Conservation (phyloP, 2,888 invertebrate species). For the Periphyllus acericola region DNA sequence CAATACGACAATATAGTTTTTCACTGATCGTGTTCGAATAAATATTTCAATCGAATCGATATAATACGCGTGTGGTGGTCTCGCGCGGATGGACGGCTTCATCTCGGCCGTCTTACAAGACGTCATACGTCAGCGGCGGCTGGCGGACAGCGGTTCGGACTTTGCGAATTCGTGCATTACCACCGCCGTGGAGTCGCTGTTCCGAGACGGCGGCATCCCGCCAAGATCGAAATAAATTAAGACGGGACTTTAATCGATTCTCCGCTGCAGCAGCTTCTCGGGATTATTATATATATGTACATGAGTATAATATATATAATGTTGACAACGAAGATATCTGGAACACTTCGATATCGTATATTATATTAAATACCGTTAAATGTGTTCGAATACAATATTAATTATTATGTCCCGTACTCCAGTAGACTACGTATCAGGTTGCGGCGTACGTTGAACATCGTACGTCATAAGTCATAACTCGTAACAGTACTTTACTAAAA, state of each 20-base stretch:
- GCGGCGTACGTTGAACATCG: too few relatives aligned
- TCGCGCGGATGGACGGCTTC: slow-evolving; percentile 2
- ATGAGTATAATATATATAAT: too few relatives aligned
- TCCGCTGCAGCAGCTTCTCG: not conserved
- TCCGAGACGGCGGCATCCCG: slow-evolving; percentile 33
- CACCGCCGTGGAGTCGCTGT: not conserved
- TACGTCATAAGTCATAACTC: too few relatives aligned
- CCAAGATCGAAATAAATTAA: slow-evolving; percentile 28
- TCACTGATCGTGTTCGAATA: not conserved
- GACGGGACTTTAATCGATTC: not conserved
- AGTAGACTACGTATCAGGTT: too few relatives aligned
- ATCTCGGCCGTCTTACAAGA: not conserved
- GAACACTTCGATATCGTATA: not conserved
- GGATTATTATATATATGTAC: not conserved
- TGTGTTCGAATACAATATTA: not conserved
- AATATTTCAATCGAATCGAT: not conserved
- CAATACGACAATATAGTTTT: not conserved
- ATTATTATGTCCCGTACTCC: not conserved
- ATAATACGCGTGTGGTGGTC: not conserved
- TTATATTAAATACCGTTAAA: not conserved
- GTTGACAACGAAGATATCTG: too few relatives aligned
- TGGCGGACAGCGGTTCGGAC: not conserved
- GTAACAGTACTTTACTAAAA: too few relatives aligned
- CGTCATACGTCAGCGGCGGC: slow-evolving; percentile 13
- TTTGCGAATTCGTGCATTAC: not conserved